Conservation (phyloP, 2,797 vertebrate genomes). For the Myotis pilosus region DNA sequence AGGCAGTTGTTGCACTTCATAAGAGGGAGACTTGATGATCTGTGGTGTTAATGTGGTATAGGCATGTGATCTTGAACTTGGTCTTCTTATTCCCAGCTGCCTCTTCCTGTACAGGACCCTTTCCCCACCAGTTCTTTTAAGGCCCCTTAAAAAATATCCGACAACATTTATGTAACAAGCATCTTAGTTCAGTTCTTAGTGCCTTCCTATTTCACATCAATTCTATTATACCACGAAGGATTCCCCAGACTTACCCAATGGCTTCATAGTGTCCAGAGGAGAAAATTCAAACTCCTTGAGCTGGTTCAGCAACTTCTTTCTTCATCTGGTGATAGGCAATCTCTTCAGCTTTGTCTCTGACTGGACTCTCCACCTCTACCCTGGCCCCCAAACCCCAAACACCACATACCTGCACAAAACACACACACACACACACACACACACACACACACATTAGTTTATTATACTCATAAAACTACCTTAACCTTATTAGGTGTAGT, state of each 20-base stretch:
- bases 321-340: neutral
- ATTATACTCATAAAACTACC: neutral
- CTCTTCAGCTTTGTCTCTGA: neutral
- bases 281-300: neutral
- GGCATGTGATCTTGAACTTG: fast-evolving
- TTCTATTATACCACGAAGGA: neutral
- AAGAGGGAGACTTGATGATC: neutral
- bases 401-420: neutral
- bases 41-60: neutral
- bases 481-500: neutral
- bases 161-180: neutral
- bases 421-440: neutral
- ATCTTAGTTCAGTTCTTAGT: neutral
- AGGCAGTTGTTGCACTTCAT: neutral
- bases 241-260: neutral
- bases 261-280: neutral
- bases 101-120: neutral
- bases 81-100: neutral
- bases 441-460: neutral
- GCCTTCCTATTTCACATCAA: neutral
- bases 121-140: neutral
- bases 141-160: neutral
- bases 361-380: neutral
- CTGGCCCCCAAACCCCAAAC: fast-evolving
- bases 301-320: neutral